Evolutionary conservation across 2,888 invertebrate genomes (phyloP).

Genomic region (Xestobium rufovillosum): DNA sequence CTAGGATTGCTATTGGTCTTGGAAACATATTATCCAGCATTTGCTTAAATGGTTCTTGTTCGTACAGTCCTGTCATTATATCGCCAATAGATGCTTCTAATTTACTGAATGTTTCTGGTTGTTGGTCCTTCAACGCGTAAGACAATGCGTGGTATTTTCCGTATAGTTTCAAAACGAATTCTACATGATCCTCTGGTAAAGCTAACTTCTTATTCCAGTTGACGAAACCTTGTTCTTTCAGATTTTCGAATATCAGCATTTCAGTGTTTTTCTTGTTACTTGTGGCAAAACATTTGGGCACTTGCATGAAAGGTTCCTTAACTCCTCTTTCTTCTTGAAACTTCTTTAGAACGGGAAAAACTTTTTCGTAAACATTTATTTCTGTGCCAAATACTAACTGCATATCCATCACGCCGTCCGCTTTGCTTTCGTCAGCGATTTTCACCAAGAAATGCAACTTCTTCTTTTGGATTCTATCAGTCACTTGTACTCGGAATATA

Average conservation of each 20-base stretch:
- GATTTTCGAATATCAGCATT: slow-evolving; percentile 21
- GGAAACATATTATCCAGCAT: too few relatives aligned
- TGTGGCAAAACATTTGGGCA: slow-evolving; percentile 16
- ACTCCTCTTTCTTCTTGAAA: slow-evolving; percentile 10
- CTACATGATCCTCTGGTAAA: slow-evolving; percentile 16
- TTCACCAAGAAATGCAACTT: too few relatives aligned
- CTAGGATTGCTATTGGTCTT: too few relatives aligned
- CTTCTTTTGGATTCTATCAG: too few relatives aligned
- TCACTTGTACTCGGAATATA: too few relatives aligned
- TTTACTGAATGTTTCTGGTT: slow-evolving; percentile 17
- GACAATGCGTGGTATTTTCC: slow-evolving; percentile 26
- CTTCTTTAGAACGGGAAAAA: slow-evolving; percentile 15
- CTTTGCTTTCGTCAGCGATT: too few relatives aligned
- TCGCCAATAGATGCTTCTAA: slow-evolving; percentile 11
- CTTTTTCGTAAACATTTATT: slow-evolving; percentile 14
- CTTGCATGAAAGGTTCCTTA: slow-evolving; percentile 6
- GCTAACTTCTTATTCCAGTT: slow-evolving; percentile 17
- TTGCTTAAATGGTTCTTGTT: too few relatives aligned
- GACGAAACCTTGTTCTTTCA: slow-evolving; percentile 17
- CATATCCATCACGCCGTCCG: too few relatives aligned
- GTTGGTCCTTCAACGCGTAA: slow-evolving; percentile 21
- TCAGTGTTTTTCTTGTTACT: slow-evolving; percentile 15
- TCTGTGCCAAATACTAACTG: slow-evolving; percentile 13
- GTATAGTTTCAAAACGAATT: slow-evolving; percentile 19
- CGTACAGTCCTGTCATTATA: slow-evolving; percentile 6